Evolutionary conservation across 2,797 vertebrate species (phyloP), one percentile per base, ranked within the genome.

Genomic region (Tympanoctomys barrerae): DNA sequence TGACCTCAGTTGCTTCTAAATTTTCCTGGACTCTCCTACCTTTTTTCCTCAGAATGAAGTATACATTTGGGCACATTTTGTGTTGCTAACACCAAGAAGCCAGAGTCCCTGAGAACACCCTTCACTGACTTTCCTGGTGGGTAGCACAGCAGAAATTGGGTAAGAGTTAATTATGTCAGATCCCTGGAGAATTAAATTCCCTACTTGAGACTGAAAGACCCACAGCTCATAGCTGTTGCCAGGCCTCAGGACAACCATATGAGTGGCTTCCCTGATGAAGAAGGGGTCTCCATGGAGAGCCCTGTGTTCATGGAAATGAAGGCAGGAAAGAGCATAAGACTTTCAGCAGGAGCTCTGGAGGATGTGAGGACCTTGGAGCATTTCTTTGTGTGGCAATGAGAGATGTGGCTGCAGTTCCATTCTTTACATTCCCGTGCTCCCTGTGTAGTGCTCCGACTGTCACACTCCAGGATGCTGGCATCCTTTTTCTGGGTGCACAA

Each of bases 91-190:
- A 36, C 7, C 0, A 0, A 87, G 52, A 33, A 33, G 9, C 6
- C 12, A 71, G 13, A 46, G 2, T 66, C 9, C 24, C 33, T 66
- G 39, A 78, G 42, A 6, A 89, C 24, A 28, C 18, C 59, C 80
- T 90, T 28, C 22, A 31, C 66, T 79, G 39, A 31, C 46, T 83
- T 80, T 68, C 10, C 31, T 42, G 31, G 19, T 71, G 6, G 33
- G 68, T 54, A 33, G 39, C 12, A 54, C 19, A 10, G 49, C 8
- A 19, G 19, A 79, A 91, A 89, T 7, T 54, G 54, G 91, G 61
- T 64, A 52, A 95, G 39, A 87, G 62, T 68, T 77, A 84, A 75
- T 91, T 78, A 89, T 59, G 86, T 91, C n/a, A 87, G 80, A 89
- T 62, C 26, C 70, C 77, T 46, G 22, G 21, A 73, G 75, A 90